Conservation (phyloP, 2,797 vertebrate species). For the Hydrophis major region DNA sequence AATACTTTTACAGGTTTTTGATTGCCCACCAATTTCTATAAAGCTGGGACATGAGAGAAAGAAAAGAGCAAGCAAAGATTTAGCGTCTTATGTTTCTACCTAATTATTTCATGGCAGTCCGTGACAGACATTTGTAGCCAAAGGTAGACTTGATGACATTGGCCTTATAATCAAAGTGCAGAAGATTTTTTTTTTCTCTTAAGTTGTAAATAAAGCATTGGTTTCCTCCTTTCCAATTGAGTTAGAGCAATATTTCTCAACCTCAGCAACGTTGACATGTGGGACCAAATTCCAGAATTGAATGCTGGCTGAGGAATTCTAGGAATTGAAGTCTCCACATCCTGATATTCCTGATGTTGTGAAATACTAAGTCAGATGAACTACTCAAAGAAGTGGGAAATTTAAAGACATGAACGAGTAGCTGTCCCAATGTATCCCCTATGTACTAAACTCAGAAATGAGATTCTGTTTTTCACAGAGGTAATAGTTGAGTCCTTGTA, state of each 20-base stretch:
- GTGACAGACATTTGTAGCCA: not conserved
- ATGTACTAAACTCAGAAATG: slow-evolving; percentile 31
- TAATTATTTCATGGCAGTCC: slow-evolving; percentile 22
- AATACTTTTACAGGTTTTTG: slow-evolving; percentile 25
- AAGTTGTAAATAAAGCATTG: slow-evolving; percentile 35
- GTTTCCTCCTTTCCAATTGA: not conserved
- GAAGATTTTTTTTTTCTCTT: accelerated
- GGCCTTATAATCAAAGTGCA: slow-evolving; percentile 33
- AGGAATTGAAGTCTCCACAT: not conserved
- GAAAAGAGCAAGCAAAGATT: slow-evolving; percentile 43
- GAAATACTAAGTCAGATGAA: slow-evolving; percentile 1
- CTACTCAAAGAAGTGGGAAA: not conserved
- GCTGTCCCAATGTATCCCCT: slow-evolving; percentile 32
- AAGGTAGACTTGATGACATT: slow-evolving; percentile 12
- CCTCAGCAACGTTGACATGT: not conserved
- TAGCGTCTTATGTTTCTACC: slow-evolving; percentile 34
- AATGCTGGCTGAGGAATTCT: not conserved
- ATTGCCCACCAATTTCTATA: not conserved
- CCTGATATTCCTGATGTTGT: not conserved
- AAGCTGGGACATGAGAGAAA: not conserved
- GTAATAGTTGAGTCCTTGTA: slow-evolving; percentile 27
- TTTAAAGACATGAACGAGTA: slow-evolving; percentile 28
- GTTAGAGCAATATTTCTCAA: not conserved
- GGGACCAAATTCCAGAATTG: not conserved
- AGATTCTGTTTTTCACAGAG: slow-evolving; percentile 39